These are phyloP conservation scores for Rutpela maculata DNA, from an alignment of 2,888 invertebrate species.

Conservation along the genomic window DNA sequence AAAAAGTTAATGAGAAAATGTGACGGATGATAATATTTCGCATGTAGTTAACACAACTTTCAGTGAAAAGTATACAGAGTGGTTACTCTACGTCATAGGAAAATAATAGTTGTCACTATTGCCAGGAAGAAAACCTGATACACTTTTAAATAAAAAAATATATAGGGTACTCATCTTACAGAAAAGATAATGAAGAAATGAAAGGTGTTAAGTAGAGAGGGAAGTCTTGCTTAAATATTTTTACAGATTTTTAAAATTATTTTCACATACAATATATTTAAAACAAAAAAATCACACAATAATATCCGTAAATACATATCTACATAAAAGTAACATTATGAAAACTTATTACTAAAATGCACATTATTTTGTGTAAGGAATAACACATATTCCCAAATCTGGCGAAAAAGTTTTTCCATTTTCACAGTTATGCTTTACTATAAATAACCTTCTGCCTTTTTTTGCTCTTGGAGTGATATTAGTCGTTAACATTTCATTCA, in stretches of 20 bases:
- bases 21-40: too few species aligned
- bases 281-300: not conserved
- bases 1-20: too few species aligned
- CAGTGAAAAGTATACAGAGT: too few species aligned
- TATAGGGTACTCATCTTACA: too few species aligned
- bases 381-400: conserved; percentile 19
- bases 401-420: conserved; percentile 7
- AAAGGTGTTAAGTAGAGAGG: too few species aligned
- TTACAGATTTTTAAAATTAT: not conserved
- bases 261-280: not conserved
- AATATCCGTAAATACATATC: not conserved
- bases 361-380: not conserved
- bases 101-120: too few species aligned
- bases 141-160: too few species aligned
- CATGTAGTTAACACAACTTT: too few species aligned
- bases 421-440: conserved; percentile 17
- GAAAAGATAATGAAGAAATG: too few species aligned
- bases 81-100: too few species aligned
- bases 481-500: not conserved
- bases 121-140: too few species aligned
- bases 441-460: conserved; percentile 17
- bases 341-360: not conserved
- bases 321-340: not conserved
- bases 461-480: not conserved
- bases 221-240: too few species aligned